Evolutionary conservation across 2,888 invertebrate species (phyloP).

Genomic region (Sinotaia quadrata): DNA sequence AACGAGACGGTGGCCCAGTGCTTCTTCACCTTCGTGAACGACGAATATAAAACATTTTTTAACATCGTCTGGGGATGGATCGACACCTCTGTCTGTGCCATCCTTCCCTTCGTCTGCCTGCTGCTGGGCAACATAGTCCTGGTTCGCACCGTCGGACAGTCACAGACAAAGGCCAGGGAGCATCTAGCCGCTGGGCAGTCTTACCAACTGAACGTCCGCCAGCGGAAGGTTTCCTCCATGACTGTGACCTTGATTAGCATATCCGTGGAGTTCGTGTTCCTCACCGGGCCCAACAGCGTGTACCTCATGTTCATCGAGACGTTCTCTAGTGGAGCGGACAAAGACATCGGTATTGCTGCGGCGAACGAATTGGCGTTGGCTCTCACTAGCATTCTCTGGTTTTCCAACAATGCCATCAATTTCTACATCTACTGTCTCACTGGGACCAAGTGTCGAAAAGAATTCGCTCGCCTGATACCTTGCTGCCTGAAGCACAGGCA

Average conservation of each 20-base stretch:
- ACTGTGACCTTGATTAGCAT: conserved; percentile 14
- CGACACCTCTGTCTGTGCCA: background rate
- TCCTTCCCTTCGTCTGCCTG: conserved; percentile 14
- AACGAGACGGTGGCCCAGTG: background rate
- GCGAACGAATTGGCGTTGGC: background rate
- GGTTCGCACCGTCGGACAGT: conserved; percentile 2
- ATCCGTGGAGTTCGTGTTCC: conserved; percentile 15
- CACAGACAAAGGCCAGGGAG: background rate
- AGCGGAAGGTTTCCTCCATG: conserved; percentile 15
- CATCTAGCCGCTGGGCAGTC: background rate
- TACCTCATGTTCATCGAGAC: background rate
- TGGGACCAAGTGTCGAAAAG: conserved; percentile 2
- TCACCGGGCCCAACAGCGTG: background rate
- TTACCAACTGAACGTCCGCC: background rate
- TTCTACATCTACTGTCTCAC: conserved; percentile 18
- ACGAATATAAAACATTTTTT: conserved; percentile 10
- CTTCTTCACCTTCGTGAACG: background rate
- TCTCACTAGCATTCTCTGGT: background rate
- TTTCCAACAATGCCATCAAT: conserved; percentile 18
- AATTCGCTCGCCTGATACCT: background rate
- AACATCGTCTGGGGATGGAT: conserved; percentile 15
- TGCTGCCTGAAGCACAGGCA: background rate
- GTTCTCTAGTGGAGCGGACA: background rate
- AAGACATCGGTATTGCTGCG: background rate
- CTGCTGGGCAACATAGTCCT: conserved; percentile 5